These are phyloP conservation scores for Scartelaos histophorus DNA, from an alignment of 2,113 vertebrate genomes.

Conservation along the genomic window DNA sequence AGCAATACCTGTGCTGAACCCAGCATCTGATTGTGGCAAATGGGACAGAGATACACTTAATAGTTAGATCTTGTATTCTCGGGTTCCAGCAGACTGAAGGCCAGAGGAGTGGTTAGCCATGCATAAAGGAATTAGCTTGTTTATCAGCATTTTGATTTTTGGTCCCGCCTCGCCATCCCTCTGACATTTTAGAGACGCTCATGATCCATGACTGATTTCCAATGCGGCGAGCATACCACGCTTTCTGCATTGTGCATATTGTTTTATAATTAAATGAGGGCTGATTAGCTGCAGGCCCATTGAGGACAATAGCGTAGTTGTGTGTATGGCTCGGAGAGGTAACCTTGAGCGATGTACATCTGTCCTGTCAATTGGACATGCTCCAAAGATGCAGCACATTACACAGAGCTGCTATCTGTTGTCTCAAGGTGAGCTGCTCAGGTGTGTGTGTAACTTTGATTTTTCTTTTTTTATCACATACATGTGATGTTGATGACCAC, in stretches of 20 bases:
- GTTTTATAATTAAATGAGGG: conserved; percentile 71
- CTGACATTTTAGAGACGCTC: conserved; percentile 73
- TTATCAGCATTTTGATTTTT: conserved; percentile 73
- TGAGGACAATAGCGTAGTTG: conserved; percentile 60
- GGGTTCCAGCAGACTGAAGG: conserved; percentile 64
- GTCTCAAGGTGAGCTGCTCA: conserved; percentile 1
- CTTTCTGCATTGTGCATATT: conserved; percentile 52
- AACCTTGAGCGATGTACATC: conserved; percentile 68
- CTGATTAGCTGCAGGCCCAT: conserved; percentile 59
- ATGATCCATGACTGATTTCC: conserved; percentile 78
- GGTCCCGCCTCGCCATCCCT: conserved; percentile 55
- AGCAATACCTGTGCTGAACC: conserved; percentile 59
- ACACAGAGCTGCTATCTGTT: conserved; percentile 32
- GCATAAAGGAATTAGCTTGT: conserved; percentile 72
- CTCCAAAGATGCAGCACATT: conserved; percentile 62
- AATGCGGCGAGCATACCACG: conserved; percentile 54
- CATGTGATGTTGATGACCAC: conserved; percentile 30
- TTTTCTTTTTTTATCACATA: conserved; percentile 5
- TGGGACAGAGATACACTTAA: conserved; percentile 44
- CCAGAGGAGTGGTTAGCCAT: conserved; percentile 61
- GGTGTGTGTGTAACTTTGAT: not conserved
- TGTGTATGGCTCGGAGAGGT: conserved; percentile 51
- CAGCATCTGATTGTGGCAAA: conserved; percentile 55
- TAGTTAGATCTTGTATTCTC: conserved; percentile 67
- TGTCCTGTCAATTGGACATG: conserved; percentile 65